Evolutionary conservation across 2,113 vertebrate species (phyloP).

Genomic region (Colius striatus): DNA sequence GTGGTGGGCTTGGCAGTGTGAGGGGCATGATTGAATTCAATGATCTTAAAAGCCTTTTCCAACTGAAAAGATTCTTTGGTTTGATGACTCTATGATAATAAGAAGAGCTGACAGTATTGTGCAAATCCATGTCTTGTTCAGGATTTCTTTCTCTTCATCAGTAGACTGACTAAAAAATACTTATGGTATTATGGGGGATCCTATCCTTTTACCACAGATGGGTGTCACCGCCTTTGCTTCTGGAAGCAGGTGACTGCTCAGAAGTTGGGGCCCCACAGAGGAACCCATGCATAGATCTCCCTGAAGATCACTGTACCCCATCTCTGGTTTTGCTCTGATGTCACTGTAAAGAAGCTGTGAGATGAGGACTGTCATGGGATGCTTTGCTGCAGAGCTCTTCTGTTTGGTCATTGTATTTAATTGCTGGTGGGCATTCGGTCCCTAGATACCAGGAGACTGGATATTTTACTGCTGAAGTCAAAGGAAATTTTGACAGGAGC

Average conservation of each 20-base stretch:
- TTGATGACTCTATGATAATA: no score
- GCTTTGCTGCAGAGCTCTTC: background rate
- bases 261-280: background rate
- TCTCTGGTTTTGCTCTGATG: background rate
- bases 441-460: background rate
- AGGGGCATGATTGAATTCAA: no score
- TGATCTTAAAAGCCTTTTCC: no score
- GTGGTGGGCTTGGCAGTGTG: no score
- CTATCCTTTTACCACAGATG: background rate
- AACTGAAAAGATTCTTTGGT: no score
- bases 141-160: background rate
- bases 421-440: background rate
- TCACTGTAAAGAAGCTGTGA: background rate
- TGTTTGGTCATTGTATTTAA: background rate
- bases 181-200: background rate
- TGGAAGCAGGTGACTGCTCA: background rate
- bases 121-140: background rate
- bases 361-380: accelerated
- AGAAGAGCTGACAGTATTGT: background rate
- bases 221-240: background rate
- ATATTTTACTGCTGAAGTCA: background rate
- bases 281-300: background rate
- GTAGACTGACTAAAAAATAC: background rate
- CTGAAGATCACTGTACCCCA: accelerated
- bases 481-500: background rate